A percentile compares a stretch with the other conserved stretches of the same genome.
Evolutionary conservation across 1,140 invertebrate species (phyloP).

Genomic region (Archivesica marissinica): DNA sequence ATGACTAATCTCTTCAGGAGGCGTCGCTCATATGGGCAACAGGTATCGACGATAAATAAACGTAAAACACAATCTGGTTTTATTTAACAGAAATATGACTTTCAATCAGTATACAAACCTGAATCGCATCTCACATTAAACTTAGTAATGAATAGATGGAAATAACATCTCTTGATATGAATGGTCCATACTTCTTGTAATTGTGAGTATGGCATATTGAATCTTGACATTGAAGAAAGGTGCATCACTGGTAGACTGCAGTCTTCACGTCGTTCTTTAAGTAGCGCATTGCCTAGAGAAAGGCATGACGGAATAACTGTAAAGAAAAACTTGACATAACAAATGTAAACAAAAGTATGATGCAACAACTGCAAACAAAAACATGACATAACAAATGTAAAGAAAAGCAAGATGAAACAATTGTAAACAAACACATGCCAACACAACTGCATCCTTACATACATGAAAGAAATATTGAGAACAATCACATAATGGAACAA

Average conservation of each 20-base stretch:
- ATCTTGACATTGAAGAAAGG: background rate
- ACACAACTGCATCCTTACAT: too few relatives aligned
- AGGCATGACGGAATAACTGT: background rate
- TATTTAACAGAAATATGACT: background rate
- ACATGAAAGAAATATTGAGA: too few relatives aligned
- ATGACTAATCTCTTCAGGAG: too few relatives aligned
- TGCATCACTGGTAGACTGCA: background rate
- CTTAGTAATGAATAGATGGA: background rate
- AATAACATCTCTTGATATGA: background rate
- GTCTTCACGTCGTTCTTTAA: background rate
- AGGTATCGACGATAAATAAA: background rate
- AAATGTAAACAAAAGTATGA: too few relatives aligned
- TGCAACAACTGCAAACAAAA: too few relatives aligned
- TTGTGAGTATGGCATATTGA: background rate
- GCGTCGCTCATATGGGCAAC: too few relatives aligned
- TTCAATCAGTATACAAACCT: background rate
- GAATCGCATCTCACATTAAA: constrained; percentile 14
- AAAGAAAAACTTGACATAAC: too few relatives aligned
- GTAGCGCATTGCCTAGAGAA: background rate
- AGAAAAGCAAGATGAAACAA: too few relatives aligned
- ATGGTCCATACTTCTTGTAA: background rate
- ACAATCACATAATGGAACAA: too few relatives aligned
- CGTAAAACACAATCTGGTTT: too few relatives aligned
- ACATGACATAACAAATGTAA: too few relatives aligned
- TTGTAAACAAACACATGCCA: too few relatives aligned